These are phyloP conservation scores for Thunnus albacares DNA, from an alignment of 2,797 vertebrate species.

Conservation along the genomic window DNA sequence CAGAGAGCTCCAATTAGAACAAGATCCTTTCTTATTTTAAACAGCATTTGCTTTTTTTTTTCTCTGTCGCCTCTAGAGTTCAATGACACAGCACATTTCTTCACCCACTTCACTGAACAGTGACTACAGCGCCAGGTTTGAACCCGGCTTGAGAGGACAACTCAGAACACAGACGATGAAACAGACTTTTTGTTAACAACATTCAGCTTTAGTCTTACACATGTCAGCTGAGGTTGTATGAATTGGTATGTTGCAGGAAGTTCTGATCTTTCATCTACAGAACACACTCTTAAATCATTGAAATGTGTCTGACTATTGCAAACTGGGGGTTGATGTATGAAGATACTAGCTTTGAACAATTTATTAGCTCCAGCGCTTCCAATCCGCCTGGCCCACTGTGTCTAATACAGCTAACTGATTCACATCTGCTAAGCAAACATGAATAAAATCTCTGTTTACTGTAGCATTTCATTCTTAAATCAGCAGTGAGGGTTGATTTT, in stretches of 20 bases:
- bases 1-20: slow-evolving; percentile 72
- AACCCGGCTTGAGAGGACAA: slow-evolving; percentile 38
- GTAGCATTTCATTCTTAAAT: slow-evolving; percentile 57
- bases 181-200: slow-evolving; percentile 21
- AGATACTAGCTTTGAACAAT: slow-evolving; percentile 56
- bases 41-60: slow-evolving; percentile 67
- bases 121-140: slow-evolving; percentile 44
- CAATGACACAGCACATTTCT: slow-evolving; percentile 49
- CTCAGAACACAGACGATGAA: slow-evolving; percentile 13
- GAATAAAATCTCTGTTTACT: slow-evolving; percentile 60
- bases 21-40: slow-evolving; percentile 70
- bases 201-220: slow-evolving; percentile 32
- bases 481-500: slow-evolving; percentile 51
- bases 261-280: slow-evolving; percentile 52
- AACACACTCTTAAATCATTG: slow-evolving; percentile 50
- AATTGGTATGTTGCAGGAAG: slow-evolving; percentile 50
- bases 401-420: slow-evolving; percentile 50
- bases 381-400: slow-evolving; percentile 41
- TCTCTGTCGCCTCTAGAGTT: slow-evolving; percentile 46
- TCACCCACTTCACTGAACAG: slow-evolving; percentile 38
- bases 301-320: slow-evolving; percentile 24
- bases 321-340: slow-evolving; percentile 37
- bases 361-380: slow-evolving; percentile 67
- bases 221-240: slow-evolving; percentile 41
- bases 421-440: slow-evolving; percentile 65